Evolutionary conservation across 2,888 invertebrate genomes (phyloP).

Genomic region (Elegia similella): DNA sequence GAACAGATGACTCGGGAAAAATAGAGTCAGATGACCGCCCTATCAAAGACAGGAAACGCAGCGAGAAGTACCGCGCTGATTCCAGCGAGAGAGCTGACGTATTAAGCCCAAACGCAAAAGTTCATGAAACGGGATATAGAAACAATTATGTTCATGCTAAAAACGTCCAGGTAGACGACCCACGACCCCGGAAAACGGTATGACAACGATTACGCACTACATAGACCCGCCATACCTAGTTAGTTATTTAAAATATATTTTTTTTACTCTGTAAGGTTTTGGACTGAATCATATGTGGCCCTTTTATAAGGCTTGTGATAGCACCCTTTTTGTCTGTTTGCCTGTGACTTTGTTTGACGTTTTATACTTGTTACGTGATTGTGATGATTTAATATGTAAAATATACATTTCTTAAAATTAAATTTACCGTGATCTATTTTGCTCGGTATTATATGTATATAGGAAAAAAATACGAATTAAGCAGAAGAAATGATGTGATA

Average conservation of each 20-base stretch:
- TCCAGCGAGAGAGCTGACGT: slow-evolving; percentile 41
- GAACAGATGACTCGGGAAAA: slow-evolving; percentile 31
- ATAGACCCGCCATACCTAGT: slow-evolving; percentile 62
- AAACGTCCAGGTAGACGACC: slow-evolving; percentile 59
- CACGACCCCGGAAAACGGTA: slow-evolving; percentile 32
- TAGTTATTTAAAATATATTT: slow-evolving; percentile 58
- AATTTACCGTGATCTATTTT: background rate
- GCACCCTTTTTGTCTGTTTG: background rate
- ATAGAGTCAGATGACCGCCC: slow-evolving; percentile 29
- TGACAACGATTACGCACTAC: slow-evolving; percentile 28
- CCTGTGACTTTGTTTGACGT: background rate
- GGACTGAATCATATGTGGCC: background rate
- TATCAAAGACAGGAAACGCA: slow-evolving; percentile 29
- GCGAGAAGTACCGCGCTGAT: slow-evolving; percentile 34
- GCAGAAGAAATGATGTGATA: slow-evolving; percentile 47
- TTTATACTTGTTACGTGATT: background rate
- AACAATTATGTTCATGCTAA: slow-evolving; percentile 62
- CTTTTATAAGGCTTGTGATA: background rate
- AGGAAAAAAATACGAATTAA: background rate
- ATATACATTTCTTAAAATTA: no score
- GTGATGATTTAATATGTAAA: background rate
- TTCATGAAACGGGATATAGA: slow-evolving; percentile 56
- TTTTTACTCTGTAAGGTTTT: background rate
- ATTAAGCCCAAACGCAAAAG: slow-evolving; percentile 57
- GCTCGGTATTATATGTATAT: background rate